Evolutionary conservation across 2,113 vertebrate species (phyloP).

Genomic region (Neodontobutis hainanensis): DNA sequence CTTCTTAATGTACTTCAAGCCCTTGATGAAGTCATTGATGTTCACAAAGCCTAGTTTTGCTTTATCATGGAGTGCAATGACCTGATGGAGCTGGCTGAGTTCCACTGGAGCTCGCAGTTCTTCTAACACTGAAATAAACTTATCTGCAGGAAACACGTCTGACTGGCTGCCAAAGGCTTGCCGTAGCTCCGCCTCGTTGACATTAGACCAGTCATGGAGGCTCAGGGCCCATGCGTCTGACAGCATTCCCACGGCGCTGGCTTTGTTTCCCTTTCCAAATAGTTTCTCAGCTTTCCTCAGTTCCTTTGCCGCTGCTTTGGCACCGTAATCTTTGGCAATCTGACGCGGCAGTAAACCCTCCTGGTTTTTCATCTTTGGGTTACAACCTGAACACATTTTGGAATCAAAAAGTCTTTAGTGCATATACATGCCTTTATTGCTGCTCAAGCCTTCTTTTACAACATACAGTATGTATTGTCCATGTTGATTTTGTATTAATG

Average conservation of each 20-base stretch:
- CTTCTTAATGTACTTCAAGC: conserved; percentile 86
- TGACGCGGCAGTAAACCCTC: conserved; percentile 78
- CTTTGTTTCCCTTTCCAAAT: conserved; percentile 70
- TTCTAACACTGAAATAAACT: conserved; percentile 79
- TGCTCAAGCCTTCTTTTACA: too few relatives aligned
- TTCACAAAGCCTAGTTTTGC: conserved; percentile 66
- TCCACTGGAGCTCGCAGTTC: conserved; percentile 72
- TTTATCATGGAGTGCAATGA: conserved; percentile 78
- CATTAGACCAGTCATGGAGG: conserved; percentile 90
- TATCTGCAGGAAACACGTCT: conserved; percentile 59
- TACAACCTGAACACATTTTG: conserved; percentile 81
- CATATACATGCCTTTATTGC: too few relatives aligned
- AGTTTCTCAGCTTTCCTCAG: conserved; percentile 80
- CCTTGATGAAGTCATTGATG: conserved; percentile 86
- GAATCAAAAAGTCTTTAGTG: background rate
- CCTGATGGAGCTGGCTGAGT: conserved; percentile 51
- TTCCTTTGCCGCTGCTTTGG: conserved; percentile 83
- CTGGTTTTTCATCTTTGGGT: conserved; percentile 86
- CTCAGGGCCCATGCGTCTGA: conserved; percentile 80
- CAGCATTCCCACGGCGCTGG: conserved; percentile 54
- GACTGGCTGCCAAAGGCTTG: conserved; percentile 67
- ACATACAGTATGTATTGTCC: too few relatives aligned
- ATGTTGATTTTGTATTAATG: too few relatives aligned
- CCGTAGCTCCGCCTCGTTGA: conserved; percentile 75
- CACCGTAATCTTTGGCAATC: conserved; percentile 81